Evolutionary conservation across 30 jellyfish, hydroid and myxozoan species (phyloP).

Genomic region (Hydractinia echinata): DNA sequence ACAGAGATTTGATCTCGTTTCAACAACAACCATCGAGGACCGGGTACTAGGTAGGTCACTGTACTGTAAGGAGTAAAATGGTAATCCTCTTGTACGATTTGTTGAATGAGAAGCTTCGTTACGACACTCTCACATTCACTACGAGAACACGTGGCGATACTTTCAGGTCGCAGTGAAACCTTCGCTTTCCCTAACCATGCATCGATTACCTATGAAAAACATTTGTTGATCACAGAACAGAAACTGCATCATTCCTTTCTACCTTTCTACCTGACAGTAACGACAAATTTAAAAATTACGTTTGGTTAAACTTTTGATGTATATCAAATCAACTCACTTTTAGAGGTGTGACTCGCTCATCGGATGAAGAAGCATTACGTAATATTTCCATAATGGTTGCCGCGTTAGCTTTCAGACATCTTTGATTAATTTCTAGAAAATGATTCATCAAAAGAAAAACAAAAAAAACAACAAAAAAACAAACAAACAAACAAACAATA

Average conservation of each 20-base stretch:
- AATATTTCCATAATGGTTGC: constrained; percentile 28
- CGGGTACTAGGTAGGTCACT: constrained; percentile 58
- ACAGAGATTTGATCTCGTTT: constrained; percentile 18
- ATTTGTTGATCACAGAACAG: neutral
- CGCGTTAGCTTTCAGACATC: constrained; percentile 23
- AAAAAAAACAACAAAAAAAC: no score
- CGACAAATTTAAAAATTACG: neutral
- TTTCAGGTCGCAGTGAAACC: constrained; percentile 31
- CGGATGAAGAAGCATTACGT: constrained; percentile 39
- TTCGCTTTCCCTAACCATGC: constrained; percentile 80
- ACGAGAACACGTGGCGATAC: neutral
- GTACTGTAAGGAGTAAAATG: constrained; percentile 82
- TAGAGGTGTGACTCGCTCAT: constrained; percentile 72
- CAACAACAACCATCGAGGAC: constrained; percentile 34
- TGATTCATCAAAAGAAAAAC: neutral
- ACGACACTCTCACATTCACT: constrained; percentile 47
- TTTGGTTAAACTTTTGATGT: neutral
- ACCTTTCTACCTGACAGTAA: neutral
- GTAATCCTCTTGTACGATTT: constrained; percentile 65
- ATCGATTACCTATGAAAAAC: constrained; percentile 33
- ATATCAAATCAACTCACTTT: constrained; percentile 22
- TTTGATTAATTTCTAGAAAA: neutral
- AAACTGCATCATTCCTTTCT: no score
- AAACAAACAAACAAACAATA: neutral
- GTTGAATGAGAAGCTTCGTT: constrained; percentile 45